A percentile compares a stretch with the other conserved stretches of the same genome.
phyloP scores from a whole-genome alignment of 2,888 invertebrate genomes.

The Gari tellinella region DNA sequence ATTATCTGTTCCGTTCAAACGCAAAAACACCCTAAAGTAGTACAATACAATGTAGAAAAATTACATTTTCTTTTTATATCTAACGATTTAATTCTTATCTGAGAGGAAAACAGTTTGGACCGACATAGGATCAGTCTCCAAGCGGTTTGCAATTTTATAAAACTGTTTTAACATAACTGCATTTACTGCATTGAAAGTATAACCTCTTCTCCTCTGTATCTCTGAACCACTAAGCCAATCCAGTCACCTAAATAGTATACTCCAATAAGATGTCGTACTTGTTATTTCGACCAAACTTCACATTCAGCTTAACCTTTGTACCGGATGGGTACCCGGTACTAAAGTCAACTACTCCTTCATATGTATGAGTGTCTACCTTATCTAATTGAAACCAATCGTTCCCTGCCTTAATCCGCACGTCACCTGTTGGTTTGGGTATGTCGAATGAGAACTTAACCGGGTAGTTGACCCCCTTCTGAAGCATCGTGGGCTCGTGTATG shows the following conservation, averaged over 20 bases:
- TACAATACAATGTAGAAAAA: no score
- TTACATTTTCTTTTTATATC: no score
- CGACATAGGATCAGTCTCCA: no score
- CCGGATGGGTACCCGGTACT: constrained; percentile 66
- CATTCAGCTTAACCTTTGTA: constrained; percentile 75
- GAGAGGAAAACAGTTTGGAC: no score
- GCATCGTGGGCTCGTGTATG: constrained; percentile 71
- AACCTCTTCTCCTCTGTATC: no score
- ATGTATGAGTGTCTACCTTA: constrained; percentile 65
- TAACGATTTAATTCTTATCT: no score
- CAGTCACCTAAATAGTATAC: constrained; percentile 73
- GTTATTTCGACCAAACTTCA: constrained; percentile 71
- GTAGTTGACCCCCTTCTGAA: constrained; percentile 68
- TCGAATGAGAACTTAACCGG: constrained; percentile 69
- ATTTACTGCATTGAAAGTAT: no score
- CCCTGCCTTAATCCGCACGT: constrained; percentile 75
- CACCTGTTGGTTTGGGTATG: constrained; percentile 70
- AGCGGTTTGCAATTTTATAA: no score
- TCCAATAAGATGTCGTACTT: constrained; percentile 75
- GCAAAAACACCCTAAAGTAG: no score
- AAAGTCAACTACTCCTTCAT: constrained; percentile 73
- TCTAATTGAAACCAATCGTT: constrained; percentile 76
- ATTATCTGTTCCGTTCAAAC: no score
- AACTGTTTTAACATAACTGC: no score
- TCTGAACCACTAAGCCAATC: no score